Base-by-base conservation (phyloP, 92 coral and sea anemone genomes). In the Phenganax marumi region DNA sequence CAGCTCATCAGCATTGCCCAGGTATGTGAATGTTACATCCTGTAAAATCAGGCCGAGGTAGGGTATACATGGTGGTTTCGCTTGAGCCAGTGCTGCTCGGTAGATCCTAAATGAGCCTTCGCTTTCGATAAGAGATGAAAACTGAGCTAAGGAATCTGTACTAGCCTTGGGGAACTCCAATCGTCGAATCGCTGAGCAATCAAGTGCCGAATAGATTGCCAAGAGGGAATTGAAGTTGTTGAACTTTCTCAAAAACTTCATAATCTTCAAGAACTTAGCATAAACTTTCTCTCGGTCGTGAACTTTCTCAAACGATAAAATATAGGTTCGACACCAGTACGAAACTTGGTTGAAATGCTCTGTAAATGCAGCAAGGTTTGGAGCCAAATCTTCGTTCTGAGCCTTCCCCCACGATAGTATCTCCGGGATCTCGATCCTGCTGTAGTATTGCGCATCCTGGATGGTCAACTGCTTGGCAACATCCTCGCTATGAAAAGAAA, bases 271-370 rank as follows among this genome's bases (percentile, higher is more conserved):
- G 62, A 96, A 96, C 82, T 96, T 92, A 65, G 77, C 75, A 72
- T 96, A 96, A 22, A 88, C 92, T 70, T 92, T 88, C 90, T 96
- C 99, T 33, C 99, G 72, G 78, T 96, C 99, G 58, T 89, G 93
- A 60, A 79, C 93, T 68, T 92, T 92, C 81, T 92, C 97, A 83
- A 96, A 96, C 10, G 97, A 92, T 17, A 96, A 90, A 54, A 96
- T 86, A 75, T 96, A 91, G 8, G 97, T 91, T 25, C 99, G 97
- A 18, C 91, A 88, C 99, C 99, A 96, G 81, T 96, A 96, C 21
- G 99, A 96, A 69, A 96, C 97, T 56, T 92, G 93, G 90, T 96
- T 96, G 84, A 96, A 96, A 66, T 96, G 95, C 70, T 96, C 99
- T 3, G 99, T 96, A 81, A 92, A 96, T 25, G 90, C 88, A 13